phyloP scores from a whole-genome alignment of 2,113 vertebrate genomes.

The Scopus umbretta region DNA sequence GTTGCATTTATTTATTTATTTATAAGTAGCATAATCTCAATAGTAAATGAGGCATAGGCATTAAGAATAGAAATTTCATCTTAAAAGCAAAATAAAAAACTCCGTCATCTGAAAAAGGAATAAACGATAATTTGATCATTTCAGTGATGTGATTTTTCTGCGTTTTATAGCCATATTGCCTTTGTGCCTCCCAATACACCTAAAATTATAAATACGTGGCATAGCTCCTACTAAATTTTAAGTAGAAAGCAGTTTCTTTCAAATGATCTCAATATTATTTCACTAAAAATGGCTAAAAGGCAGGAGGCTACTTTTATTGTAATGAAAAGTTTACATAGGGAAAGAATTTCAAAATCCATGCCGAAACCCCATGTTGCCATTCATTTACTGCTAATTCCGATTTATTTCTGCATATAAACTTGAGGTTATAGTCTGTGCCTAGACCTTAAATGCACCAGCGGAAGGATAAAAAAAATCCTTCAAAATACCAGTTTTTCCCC shows the following conservation, averaged over 20 bases:
- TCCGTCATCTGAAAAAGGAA: constrained; percentile 38
- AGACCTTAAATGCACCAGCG: constrained; percentile 88
- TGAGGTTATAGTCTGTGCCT: constrained; percentile 82
- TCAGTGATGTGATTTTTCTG: constrained; percentile 10
- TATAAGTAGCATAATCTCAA: constrained; percentile 24
- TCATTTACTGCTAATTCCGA: constrained; percentile 66
- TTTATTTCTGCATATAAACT: constrained; percentile 79
- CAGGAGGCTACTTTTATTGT: constrained; percentile 55
- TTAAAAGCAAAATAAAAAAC: constrained; percentile 12
- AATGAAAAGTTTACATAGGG: constrained; percentile 59
- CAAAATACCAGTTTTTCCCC: constrained; percentile 79
- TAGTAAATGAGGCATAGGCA: constrained; percentile 56
- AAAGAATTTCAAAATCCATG: constrained; percentile 50
- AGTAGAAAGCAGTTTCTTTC: constrained; percentile 2
- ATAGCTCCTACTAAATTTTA: constrained; percentile 26
- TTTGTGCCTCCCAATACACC: constrained; percentile 57
- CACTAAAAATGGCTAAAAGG: constrained; percentile 42
- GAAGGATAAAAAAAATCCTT: constrained; percentile 77
- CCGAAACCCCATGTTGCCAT: constrained; percentile 55
- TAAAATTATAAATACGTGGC: constrained; percentile 36
- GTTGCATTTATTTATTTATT: constrained; percentile 61
- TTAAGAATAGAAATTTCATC: constrained; percentile 35
- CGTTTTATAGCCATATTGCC: constrained; percentile 60
- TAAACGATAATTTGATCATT: not conserved
- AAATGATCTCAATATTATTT: constrained; percentile 28